Base-by-base conservation (phyloP, 2,888 invertebrate species). In the Colletes collaris region DNA sequence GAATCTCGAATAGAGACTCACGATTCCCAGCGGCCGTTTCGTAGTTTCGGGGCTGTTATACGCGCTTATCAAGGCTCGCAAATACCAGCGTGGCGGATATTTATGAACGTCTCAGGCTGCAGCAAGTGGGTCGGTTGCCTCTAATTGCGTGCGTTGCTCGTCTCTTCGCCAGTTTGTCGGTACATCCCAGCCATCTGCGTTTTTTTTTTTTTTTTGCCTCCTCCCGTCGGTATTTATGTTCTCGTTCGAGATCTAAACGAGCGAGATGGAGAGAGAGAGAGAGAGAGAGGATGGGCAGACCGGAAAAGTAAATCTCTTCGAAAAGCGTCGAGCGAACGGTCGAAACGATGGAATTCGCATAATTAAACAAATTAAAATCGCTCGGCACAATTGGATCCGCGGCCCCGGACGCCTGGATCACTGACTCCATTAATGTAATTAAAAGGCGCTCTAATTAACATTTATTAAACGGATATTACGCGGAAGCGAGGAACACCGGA, bases 61-160 rank as follows among this genome's bases (percentile, higher is more conserved):
- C 65, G 73, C 67, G 67, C 67, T 78, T 82, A 81, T 82, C 75
- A 81, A 81, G 75, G 69, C 63, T 66, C 50, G 82, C 71, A 72
- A 82, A 82, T 72, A 82, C 44, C 68, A 56, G n/a, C 37, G 16
- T 50, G 56, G n/a, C 62, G 53, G 46, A 53, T 71, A 77, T 75
- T 82, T 82, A 77, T 75, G 68, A 81, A 66, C 72, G 68, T 71
- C 75, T 73, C 80, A 53, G 67, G 44, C 27, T 44, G 44, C 50
- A 37, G 40, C 53, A n/a, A 68, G 66, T 62, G 72, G 52, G 46
- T 19, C 35, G 46, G 53, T 46, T 16, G 37, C 66, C 70, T 69
- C 77, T 82, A 82, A 81, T 82, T 81, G 74, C 77, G 19, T 44
- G 71, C 60, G 50, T 60, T 69, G 37, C 71, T 44, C 53, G 52